Conservation (phyloP, 2,797 vertebrate genomes). For the Acropternis orthonyx region DNA sequence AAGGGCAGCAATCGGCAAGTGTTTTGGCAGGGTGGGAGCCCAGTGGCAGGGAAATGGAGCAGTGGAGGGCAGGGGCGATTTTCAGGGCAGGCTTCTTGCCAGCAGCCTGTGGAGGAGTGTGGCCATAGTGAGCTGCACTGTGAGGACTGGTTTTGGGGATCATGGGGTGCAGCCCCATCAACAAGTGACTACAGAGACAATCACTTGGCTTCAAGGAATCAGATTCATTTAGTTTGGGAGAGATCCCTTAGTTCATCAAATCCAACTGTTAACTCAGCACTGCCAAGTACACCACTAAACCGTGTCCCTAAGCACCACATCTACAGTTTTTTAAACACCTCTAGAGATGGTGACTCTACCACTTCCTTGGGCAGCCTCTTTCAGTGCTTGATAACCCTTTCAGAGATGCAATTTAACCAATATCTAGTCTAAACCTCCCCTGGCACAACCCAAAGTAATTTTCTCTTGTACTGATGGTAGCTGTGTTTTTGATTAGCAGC, state of each 20-base stretch:
- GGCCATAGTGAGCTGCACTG: fast-evolving
- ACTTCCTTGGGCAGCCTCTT: not conserved
- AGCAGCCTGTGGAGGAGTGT: not conserved
- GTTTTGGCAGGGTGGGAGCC: not conserved
- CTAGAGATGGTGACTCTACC: not conserved
- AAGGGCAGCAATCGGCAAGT: fast-evolving
- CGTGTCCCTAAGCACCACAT: not conserved
- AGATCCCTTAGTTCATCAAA: not conserved
- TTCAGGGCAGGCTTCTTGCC: not conserved
- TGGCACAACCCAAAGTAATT: not conserved
- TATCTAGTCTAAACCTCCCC: not conserved
- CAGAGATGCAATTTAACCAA: not conserved
- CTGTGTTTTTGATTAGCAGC: not conserved
- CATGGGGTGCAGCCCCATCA: not conserved
- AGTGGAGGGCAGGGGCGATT: not conserved
- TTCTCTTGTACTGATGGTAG: not conserved
- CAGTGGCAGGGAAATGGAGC: fast-evolving
- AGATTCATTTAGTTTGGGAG: not conserved
- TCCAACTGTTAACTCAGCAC: not conserved
- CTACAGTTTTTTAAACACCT: not conserved
- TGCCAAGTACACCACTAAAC: not conserved
- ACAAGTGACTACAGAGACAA: not conserved
- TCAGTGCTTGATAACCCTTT: not conserved
- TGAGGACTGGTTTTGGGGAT: not conserved
- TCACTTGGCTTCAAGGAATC: not conserved